Evolutionary conservation across 2,113 vertebrate species (phyloP).

Genomic region (Apodemus sylvaticus): DNA sequence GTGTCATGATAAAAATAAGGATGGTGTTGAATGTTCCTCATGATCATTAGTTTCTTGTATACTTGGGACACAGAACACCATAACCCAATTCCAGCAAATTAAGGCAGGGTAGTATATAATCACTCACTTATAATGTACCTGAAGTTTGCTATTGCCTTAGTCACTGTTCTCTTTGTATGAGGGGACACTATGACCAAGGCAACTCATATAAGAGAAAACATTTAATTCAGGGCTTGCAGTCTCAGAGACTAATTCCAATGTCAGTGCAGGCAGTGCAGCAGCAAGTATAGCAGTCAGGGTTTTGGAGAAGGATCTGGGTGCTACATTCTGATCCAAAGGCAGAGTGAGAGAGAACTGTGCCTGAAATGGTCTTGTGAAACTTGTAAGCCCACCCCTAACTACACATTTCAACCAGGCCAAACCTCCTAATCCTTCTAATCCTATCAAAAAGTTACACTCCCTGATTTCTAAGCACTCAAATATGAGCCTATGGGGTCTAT

Average conservation of each 20-base stretch:
- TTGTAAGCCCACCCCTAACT: neutral
- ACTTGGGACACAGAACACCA: neutral
- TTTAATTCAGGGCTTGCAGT: neutral
- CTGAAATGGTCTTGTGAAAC: neutral
- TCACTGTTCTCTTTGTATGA: neutral
- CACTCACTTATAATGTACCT: neutral
- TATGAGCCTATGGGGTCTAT: neutral
- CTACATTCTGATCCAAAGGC: neutral
- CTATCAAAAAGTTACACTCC: neutral
- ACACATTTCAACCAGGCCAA: too few relatives aligned
- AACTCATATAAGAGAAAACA: neutral
- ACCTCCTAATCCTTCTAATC: neutral
- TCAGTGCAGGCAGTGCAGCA: accelerated
- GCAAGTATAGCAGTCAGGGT: neutral
- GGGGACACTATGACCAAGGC: neutral
- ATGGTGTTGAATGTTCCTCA: slow-evolving; percentile 5
- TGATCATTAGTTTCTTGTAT: neutral
- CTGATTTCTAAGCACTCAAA: neutral
- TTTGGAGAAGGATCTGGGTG: neutral
- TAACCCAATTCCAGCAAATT: slow-evolving; percentile 9
- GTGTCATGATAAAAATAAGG: slow-evolving; percentile 17
- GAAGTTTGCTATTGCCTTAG: too few relatives aligned
- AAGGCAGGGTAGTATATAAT: neutral
- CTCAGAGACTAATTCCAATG: neutral
- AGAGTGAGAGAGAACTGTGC: neutral